These are phyloP conservation scores for Phoxinus dragarum DNA, from an alignment of 2,797 vertebrate species.

Conservation along the genomic window DNA sequence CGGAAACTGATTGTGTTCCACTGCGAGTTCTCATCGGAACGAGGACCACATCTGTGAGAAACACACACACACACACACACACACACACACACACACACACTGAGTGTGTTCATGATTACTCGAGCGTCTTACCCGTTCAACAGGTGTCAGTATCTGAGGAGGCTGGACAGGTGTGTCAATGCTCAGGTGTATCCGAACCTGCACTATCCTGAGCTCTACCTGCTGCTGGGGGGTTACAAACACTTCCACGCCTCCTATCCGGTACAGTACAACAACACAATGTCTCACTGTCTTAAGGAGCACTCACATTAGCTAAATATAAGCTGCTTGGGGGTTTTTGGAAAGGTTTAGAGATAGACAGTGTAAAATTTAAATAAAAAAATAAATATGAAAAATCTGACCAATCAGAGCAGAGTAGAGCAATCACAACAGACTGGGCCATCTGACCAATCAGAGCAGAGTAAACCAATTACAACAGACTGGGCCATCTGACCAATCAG, in stretches of 20 bases:
- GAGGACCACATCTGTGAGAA: slow-evolving; percentile 67
- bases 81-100: background rate
- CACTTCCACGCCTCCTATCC: slow-evolving; percentile 61
- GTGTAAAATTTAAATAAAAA: too few relatives aligned
- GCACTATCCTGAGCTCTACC: slow-evolving; percentile 68
- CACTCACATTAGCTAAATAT: too few relatives aligned
- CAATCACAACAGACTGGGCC: too few relatives aligned
- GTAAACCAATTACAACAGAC: too few relatives aligned
- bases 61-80: background rate
- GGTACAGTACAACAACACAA: slow-evolving; percentile 49
- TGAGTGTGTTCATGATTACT: background rate
- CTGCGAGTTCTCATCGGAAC: slow-evolving; percentile 68
- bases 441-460: too few relatives aligned
- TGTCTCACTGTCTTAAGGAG: too few relatives aligned
- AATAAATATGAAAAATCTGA: too few relatives aligned
- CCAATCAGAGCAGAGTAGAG: too few relatives aligned
- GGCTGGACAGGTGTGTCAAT: slow-evolving; percentile 56
- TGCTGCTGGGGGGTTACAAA: slow-evolving; percentile 67
- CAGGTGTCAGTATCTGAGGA: slow-evolving; percentile 59
- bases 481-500: too few relatives aligned
- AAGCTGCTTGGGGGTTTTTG: too few relatives aligned
- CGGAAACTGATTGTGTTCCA: slow-evolving; percentile 67
- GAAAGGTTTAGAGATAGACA: too few relatives aligned
- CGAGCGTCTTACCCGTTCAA: background rate
- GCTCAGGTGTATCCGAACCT: slow-evolving; percentile 55